These are phyloP conservation scores for Xestoiulus laeticollis DNA, from an alignment of 2,888 invertebrate species.

Conservation along the genomic window DNA sequence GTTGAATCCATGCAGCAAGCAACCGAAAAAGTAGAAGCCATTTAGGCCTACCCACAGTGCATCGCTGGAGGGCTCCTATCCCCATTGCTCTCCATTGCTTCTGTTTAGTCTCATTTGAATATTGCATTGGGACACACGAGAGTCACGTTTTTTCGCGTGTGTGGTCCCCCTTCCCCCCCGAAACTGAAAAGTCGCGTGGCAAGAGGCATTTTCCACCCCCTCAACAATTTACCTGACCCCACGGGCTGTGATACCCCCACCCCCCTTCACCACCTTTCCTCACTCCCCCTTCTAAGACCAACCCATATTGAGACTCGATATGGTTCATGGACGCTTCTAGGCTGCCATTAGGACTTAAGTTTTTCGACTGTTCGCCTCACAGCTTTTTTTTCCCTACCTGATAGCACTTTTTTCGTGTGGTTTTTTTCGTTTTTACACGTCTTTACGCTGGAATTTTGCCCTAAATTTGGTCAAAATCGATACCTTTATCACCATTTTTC, in stretches of 20 bases:
- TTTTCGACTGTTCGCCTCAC: not conserved
- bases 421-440: not conserved
- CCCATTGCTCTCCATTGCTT: not conserved
- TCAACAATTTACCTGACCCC: not conserved
- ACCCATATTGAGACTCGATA: not conserved
- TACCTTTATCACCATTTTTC: too few relatives aligned
- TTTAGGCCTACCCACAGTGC: slow-evolving; percentile 20
- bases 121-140: not conserved
- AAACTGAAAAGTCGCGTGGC: slow-evolving; percentile 24
- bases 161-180: too few relatives aligned
- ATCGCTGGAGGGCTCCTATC: not conserved
- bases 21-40: not conserved
- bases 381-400: too few relatives aligned
- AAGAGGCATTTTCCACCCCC: not conserved
- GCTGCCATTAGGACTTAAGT: not conserved
- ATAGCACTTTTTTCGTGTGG: not conserved
- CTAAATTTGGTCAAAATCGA: too few relatives aligned
- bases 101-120: slow-evolving; percentile 37
- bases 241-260: not conserved
- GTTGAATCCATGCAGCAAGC: not conserved
- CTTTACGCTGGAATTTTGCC: too few relatives aligned
- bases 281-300: not conserved
- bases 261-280: not conserved
- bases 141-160: slow-evolving; percentile 17
- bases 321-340: not conserved